Evolutionary conservation across 2,113 vertebrate species (phyloP), one percentile per base, ranked within the genome.

Genomic region (Chamaetylas fuelleborni): DNA sequence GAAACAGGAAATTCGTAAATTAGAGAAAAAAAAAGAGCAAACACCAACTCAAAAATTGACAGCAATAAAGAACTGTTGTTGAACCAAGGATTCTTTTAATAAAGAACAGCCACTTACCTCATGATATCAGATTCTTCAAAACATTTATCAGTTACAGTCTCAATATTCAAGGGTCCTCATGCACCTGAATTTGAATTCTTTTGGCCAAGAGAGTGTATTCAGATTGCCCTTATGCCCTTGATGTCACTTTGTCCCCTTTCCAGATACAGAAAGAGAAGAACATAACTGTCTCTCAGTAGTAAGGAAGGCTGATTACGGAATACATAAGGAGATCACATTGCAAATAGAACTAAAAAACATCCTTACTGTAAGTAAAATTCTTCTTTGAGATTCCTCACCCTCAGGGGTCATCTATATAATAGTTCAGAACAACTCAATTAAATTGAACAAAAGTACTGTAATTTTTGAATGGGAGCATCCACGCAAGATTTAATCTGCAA

Each of bases 221-320:
- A 96, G 86, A 94, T 38, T 94, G 95, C 71, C 82, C 86, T 96
- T 96, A 93, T 66, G 92, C 82, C 94, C 79, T 88, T 95, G 94
- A 85, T 94, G 91, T 83, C 92, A 93, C 85, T 77, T 83, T 92
- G 88, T 92, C 88, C 83, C 90, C 86, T 94, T 96, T 95, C 94
- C 96, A 96, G 86, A 96, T 95, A 88, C 86, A 96, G 92, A 94
- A 95, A 93, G 64, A 96, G 82, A 96, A 96, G 90, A 97, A 97
- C 71, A 88, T 61, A 93, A 95, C 95, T 95, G 71, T 94, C 66
- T 94, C 88, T 94, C 88, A 95, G 64, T 62, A 92, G 88, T 86
- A 93, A 90, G 38, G 79, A 92, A 92, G 33, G 71, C 62, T 77
- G 71, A 83, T 86, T 62, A 92, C 50, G 88, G 85, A 88, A 92